Evolutionary conservation across 2,888 invertebrate genomes (phyloP).

Genomic region (Podabrus alpinus): DNA sequence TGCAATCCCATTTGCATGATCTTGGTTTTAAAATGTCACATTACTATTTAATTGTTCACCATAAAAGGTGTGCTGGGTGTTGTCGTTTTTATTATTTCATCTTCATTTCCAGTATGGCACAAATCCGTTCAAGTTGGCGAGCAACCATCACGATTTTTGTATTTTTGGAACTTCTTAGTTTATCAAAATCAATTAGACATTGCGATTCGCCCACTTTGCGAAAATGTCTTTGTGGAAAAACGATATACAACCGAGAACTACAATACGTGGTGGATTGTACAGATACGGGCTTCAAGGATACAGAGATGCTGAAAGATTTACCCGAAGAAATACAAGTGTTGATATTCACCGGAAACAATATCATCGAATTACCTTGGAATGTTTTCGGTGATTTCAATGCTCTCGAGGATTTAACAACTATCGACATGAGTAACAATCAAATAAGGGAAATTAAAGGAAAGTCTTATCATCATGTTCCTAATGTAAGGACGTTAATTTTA

Average conservation of each 20-base stretch:
- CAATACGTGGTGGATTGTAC: constrained; percentile 74
- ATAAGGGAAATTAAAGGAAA: constrained; percentile 74
- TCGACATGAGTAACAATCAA: constrained; percentile 76
- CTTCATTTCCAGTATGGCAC: constrained; percentile 11
- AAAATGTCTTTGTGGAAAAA: constrained; percentile 62
- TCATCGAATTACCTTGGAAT: constrained; percentile 69
- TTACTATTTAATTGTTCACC: constrained; percentile 1
- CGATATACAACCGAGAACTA: constrained; percentile 56
- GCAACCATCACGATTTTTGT: background rate
- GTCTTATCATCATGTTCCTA: constrained; percentile 72
- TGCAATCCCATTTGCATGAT: background rate
- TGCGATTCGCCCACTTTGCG: constrained; percentile 14
- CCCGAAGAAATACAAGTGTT: constrained; percentile 70
- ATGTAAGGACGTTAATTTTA: constrained; percentile 69
- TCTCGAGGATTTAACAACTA: constrained; percentile 62
- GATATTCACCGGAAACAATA: constrained; percentile 72
- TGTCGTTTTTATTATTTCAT: background rate
- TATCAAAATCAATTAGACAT: background rate
- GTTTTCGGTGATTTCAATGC: constrained; percentile 68
- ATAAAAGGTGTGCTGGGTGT: constrained; percentile 14
- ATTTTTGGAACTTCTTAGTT: background rate
- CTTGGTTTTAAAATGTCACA: background rate
- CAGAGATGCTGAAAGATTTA: constrained; percentile 63
- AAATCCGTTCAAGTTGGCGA: background rate
- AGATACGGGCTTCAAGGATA: constrained; percentile 62